Base-by-base conservation (phyloP, 2,797 vertebrate genomes). In the Rhodeus uyekii region DNA sequence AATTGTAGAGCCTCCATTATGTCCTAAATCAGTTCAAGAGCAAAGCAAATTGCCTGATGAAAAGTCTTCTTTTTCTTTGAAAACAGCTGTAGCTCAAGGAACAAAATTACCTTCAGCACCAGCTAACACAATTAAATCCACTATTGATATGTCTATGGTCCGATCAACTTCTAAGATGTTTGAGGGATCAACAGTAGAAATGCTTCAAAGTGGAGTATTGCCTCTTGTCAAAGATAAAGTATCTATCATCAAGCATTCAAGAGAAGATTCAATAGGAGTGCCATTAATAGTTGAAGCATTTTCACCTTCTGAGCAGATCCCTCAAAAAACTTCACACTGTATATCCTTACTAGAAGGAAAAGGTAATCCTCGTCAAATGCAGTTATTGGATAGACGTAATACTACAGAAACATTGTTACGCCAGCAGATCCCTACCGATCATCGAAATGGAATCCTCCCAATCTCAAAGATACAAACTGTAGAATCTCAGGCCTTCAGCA, bases 71-170 rank as follows among this genome's bases (percentile, higher is more conserved):
- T 71, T 78, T 6, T 24, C 74, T 27, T 55, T 36, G 22, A 78
- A 27, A 50, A 64, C 75, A 78, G n/a, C 46, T 34, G 61, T 39
- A 71, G 27, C 19, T 38, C 80, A 75, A 36, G 27, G 18, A 42
- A 53, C 82, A 75, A 84, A 81, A 76, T 81, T 46, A 78, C 19
- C 75, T 61, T 92, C 92, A 64, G 91, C 90, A 83, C 93, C 93
- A 72, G 90, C 92, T 16, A 94, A 93, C 81, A 85, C 90, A 5
- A 82, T 91, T 50, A 93, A 85, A 91, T 76, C 86, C 19, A 91
- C 85, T 65, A 38, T 94, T 29, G 93, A 95, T 83, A 94, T 94
- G 94, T 94, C 93, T 80, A 81, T 87, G 81, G 88, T 68, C 39
- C 39, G 87, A 79, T 50, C 79, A 78, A 24, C 79, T 38, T 64